These are phyloP conservation scores for Diorhabda sublineata DNA, from an alignment of 1,140 invertebrate genomes.

Conservation along the genomic window DNA sequence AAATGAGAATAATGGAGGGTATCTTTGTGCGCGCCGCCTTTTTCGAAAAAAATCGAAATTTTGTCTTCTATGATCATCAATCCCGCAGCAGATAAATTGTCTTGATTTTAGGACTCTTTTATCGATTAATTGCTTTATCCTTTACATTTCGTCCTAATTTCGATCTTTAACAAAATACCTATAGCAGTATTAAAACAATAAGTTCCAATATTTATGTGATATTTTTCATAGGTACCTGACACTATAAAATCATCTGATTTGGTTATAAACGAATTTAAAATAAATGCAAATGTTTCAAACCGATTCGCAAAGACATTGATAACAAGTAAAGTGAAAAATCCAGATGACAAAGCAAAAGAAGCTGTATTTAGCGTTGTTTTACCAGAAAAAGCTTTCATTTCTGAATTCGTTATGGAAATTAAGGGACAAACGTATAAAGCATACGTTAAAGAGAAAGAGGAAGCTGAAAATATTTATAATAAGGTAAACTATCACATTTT, in stretches of 20 bases:
- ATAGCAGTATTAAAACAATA: too few relatives aligned
- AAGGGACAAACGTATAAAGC: conserved; percentile 53
- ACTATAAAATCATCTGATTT: not conserved
- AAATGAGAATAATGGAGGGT: too few relatives aligned
- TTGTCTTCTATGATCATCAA: too few relatives aligned
- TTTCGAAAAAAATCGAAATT: too few relatives aligned
- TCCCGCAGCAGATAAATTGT: too few relatives aligned
- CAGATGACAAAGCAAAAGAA: conserved; percentile 53
- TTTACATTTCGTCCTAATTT: too few relatives aligned
- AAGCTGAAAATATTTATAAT: conserved; percentile 61
- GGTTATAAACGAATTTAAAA: conserved; percentile 51
- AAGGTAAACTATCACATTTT: conserved; percentile 43
- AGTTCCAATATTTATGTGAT: too few relatives aligned
- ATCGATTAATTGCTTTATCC: too few relatives aligned
- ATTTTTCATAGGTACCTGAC: too few relatives aligned
- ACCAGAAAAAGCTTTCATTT: conserved; percentile 63
- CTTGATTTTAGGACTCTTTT: too few relatives aligned
- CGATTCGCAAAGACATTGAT: conserved; percentile 59
- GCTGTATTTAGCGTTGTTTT: conserved; percentile 57
- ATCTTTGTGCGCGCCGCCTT: too few relatives aligned
- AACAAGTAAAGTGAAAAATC: conserved; percentile 56
- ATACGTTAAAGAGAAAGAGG: conserved; percentile 58
- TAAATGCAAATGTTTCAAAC: conserved; percentile 55
- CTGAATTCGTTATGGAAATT: conserved; percentile 59
- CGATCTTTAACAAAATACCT: too few relatives aligned